Evolutionary conservation across 92 coral and sea anemone species (phyloP).

Genomic region (Muricea muricata): DNA sequence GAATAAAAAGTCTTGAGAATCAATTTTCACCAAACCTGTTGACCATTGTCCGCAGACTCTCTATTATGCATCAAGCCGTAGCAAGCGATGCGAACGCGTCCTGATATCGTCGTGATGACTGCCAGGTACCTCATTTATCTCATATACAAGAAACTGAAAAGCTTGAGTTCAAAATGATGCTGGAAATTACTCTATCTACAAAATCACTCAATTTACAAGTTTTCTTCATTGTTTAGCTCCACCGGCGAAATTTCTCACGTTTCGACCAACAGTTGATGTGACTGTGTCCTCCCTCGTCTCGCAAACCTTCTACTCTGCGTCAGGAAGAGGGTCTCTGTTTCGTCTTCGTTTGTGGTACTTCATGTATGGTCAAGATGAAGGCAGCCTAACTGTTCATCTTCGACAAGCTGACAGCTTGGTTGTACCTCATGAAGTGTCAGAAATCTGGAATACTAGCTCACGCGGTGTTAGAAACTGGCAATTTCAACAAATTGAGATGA

Average conservation of each 20-base stretch:
- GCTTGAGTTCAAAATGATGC: no score
- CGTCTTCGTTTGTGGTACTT: constrained; percentile 30
- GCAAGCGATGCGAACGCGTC: no score
- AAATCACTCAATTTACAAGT: no score
- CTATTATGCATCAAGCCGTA: no score
- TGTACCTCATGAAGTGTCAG: not conserved
- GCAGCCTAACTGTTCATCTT: not conserved
- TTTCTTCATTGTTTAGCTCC: constrained; percentile 9
- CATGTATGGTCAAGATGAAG: constrained; percentile 4
- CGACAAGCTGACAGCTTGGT: not conserved
- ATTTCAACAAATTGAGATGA: not conserved
- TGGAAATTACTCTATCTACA: no score
- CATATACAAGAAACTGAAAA: no score
- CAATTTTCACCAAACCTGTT: no score
- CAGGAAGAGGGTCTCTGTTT: not conserved
- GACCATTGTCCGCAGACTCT: no score
- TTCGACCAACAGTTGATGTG: not conserved
- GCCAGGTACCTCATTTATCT: no score
- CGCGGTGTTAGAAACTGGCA: not conserved
- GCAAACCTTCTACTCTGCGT: not conserved
- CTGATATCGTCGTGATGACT: no score
- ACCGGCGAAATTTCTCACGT: not conserved
- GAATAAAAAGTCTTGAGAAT: no score
- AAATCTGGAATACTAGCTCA: not conserved
- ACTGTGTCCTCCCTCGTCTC: not conserved